phyloP scores from a whole-genome alignment of 2,888 invertebrate species.

The Horisme vitalbata region DNA sequence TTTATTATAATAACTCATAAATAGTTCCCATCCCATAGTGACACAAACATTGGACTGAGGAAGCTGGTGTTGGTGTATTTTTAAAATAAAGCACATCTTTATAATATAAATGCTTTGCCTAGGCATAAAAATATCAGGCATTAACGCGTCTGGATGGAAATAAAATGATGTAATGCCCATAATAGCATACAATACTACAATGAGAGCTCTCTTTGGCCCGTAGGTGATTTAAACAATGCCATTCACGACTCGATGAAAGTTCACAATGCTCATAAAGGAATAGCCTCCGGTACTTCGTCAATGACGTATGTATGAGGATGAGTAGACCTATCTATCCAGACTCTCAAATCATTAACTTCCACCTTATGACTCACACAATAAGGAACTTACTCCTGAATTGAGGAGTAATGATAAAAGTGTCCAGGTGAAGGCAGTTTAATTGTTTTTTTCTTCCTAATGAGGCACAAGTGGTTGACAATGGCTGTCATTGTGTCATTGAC shows the following conservation, averaged over 20 bases:
- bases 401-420: slow-evolving; percentile 35
- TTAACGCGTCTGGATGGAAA: too few relatives aligned
- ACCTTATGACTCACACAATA: slow-evolving; percentile 39
- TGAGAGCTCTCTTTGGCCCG: slow-evolving; percentile 46
- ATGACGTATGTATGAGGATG: slow-evolving; percentile 64
- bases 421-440: slow-evolving; percentile 62
- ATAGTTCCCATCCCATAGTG: too few relatives aligned
- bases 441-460: slow-evolving; percentile 78
- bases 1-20: too few relatives aligned
- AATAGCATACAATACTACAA: slow-evolving; percentile 44
- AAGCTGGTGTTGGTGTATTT: too few relatives aligned
- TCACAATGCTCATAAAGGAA: slow-evolving; percentile 79
- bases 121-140: too few relatives aligned
- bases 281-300: slow-evolving; percentile 58
- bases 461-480: slow-evolving; percentile 76
- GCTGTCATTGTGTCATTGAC: slow-evolving; percentile 70
- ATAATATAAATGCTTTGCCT: too few relatives aligned
- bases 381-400: slow-evolving; percentile 23
- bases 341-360: slow-evolving; percentile 33
- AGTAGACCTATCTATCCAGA: slow-evolving; percentile 31
- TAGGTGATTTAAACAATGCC: slow-evolving; percentile 70
- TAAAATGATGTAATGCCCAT: slow-evolving; percentile 9
- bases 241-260: slow-evolving; percentile 69
- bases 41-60: too few relatives aligned
- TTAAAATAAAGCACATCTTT: too few relatives aligned